These are phyloP conservation scores for Malaclemys terrapin DNA, from an alignment of 2,113 vertebrate species.

Conservation along the genomic window DNA sequence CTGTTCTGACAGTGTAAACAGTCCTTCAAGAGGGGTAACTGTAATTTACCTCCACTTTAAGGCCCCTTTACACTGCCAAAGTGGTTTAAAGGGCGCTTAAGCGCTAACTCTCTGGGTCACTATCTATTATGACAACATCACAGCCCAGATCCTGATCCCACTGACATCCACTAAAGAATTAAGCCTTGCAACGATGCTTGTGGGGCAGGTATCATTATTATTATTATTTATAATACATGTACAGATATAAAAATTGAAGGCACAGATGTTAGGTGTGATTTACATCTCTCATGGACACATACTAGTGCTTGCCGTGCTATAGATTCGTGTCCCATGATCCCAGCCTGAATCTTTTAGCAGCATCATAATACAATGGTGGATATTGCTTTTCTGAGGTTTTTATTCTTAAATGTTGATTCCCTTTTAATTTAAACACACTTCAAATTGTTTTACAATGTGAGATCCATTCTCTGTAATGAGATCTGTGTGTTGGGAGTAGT, in stretches of 20 bases:
- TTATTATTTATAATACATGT: too few species aligned
- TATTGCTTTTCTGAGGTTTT: background rate
- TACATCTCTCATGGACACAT: background rate
- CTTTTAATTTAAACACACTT: conserved; percentile 14
- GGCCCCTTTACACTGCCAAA: background rate
- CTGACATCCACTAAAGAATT: background rate
- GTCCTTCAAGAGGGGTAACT: conserved; percentile 3
- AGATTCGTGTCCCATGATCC: background rate
- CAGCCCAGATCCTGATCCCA: background rate
- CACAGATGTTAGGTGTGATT: background rate
- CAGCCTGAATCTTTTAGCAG: conserved; percentile 11
- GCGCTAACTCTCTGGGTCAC: background rate
- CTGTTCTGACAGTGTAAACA: conserved; percentile 25
- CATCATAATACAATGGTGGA: background rate
- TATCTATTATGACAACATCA: background rate
- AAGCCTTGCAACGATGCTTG: background rate
- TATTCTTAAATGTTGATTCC: conserved; percentile 26
- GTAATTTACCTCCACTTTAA: conserved; percentile 1
- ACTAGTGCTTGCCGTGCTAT: background rate
- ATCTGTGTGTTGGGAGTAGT: background rate
- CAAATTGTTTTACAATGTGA: conserved; percentile 15
- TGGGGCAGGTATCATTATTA: background rate
- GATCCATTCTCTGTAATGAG: background rate
- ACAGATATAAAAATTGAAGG: background rate
- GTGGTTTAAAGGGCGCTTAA: background rate